These are phyloP conservation scores for Ophioderma brevispina DNA, from an alignment of 35 echinoderm and acorn worm genomes.

Conservation along the genomic window DNA sequence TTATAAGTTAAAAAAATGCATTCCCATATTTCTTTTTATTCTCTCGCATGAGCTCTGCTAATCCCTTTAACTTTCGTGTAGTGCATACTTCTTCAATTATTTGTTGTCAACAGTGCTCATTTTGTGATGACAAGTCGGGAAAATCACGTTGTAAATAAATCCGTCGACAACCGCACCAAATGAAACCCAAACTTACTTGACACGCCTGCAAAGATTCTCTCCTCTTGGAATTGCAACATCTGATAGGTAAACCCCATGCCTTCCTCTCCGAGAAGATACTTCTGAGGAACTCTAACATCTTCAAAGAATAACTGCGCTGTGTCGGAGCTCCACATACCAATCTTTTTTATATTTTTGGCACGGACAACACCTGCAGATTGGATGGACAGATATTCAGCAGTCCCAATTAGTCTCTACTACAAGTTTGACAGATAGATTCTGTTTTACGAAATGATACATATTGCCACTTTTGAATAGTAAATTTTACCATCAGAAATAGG, in stretches of 20 bases:
- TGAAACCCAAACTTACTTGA: slow-evolving; percentile 25
- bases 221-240: slow-evolving; percentile 98
- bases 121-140: not conserved
- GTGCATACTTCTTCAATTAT: too few species aligned
- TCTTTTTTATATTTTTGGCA: slow-evolving; percentile 87
- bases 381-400: too few species aligned
- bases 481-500: too few species aligned
- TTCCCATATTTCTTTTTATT: too few species aligned
- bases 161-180: too few species aligned
- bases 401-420: too few species aligned
- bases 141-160: not conserved
- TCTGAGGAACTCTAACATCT: slow-evolving; percentile 89
- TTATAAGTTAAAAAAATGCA: too few species aligned
- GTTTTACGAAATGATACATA: too few species aligned
- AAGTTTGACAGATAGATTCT: too few species aligned
- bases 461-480: too few species aligned
- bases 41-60: too few species aligned
- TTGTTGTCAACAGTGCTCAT: not conserved
- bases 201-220: slow-evolving; percentile 73
- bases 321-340: slow-evolving; percentile 91
- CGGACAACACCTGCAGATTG: slow-evolving; percentile 67
- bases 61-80: too few species aligned
- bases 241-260: slow-evolving; percentile 92
- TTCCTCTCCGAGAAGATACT: slow-evolving; percentile 88
- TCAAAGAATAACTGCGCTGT: slow-evolving; percentile 96